Conservation (phyloP, 2,113 vertebrate genomes). For the Butorides virescens region DNA sequence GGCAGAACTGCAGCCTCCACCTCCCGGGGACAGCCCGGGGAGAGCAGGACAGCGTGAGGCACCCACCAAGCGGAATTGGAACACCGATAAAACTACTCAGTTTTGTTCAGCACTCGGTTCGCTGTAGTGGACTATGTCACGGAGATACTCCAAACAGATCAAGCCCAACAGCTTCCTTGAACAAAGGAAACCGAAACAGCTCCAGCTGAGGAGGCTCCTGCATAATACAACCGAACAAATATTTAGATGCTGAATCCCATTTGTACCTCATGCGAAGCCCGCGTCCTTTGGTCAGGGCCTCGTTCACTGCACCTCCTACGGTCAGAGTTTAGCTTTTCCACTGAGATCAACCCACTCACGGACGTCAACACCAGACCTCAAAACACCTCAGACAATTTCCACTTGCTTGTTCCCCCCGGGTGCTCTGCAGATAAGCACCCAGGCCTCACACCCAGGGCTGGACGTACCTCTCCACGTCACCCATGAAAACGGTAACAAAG, state of each 20-base stretch:
- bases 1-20: neutral
- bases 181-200: neutral
- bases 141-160: neutral
- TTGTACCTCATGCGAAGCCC: neutral
- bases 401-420: neutral
- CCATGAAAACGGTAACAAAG: conserved; percentile 95
- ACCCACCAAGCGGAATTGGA: neutral
- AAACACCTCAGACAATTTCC: neutral
- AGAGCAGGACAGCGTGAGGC: neutral
- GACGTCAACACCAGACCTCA: neutral
- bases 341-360: neutral
- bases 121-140: fast-evolving
- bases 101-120: neutral
- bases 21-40: neutral
- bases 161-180: neutral
- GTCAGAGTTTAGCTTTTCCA: neutral
- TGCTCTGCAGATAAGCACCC: neutral
- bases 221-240: neutral
- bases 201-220: neutral
- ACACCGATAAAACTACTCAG: fast-evolving
- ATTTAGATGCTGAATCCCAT: neutral
- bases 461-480: conserved; percentile 89
- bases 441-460: neutral
- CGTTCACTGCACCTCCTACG: neutral
- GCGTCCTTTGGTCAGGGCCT: neutral